phyloP scores from a whole-genome alignment of 2,113 vertebrate species.

The Agapornis roseicollis region DNA sequence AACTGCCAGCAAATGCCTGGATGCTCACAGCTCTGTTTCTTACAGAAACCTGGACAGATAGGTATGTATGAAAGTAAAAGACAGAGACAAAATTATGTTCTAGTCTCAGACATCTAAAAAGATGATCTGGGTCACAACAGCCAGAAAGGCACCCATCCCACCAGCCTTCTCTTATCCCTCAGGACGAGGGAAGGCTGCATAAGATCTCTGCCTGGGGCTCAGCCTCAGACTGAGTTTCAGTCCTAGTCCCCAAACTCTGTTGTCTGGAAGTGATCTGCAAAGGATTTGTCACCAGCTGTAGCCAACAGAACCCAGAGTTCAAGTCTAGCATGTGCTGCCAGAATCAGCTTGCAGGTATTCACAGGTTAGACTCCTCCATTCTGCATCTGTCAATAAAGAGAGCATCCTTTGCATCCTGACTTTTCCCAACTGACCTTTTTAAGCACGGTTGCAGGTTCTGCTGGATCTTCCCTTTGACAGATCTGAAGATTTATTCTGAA shows the following conservation, averaged over 20 bases:
- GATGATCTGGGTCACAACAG: background rate
- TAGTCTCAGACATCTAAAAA: background rate
- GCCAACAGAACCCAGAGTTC: background rate
- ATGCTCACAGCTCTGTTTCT: background rate
- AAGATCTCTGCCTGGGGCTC: background rate
- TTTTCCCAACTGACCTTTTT: conserved; percentile 63
- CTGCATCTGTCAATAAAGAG: background rate
- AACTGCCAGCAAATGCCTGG: background rate
- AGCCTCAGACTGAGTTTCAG: background rate
- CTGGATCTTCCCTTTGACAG: conserved; percentile 24
- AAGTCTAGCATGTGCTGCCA: background rate
- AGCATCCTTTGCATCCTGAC: conserved; percentile 16
- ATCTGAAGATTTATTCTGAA: conserved; percentile 37
- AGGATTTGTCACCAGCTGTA: background rate
- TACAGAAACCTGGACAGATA: background rate
- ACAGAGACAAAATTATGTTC: background rate
- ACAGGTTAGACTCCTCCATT: background rate
- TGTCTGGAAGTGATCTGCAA: background rate
- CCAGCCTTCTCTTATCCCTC: background rate
- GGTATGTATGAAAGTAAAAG: background rate
- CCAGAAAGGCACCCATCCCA: background rate
- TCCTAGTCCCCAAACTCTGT: background rate
- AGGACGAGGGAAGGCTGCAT: background rate
- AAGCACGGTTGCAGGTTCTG: background rate
- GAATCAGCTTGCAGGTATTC: background rate